phyloP scores from a whole-genome alignment of 2,888 invertebrate genomes.

The Yponomeuta cagnagella region DNA sequence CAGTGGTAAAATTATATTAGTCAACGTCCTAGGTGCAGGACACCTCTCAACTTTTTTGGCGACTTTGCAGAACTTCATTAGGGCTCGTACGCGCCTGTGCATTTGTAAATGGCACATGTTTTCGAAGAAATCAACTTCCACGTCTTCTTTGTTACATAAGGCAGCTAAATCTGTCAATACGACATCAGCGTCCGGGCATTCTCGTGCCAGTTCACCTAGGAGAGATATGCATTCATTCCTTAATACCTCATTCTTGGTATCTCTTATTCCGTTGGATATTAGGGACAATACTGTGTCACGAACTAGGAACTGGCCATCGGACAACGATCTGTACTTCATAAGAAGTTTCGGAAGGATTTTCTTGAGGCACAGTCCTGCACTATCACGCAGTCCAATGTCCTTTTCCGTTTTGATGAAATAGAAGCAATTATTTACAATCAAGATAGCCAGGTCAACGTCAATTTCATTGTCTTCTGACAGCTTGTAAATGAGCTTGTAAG shows the following conservation, averaged over 20 bases:
- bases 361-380: slow-evolving; percentile 84
- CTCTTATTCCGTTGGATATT: slow-evolving; percentile 83
- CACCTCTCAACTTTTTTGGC: slow-evolving; percentile 77
- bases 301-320: slow-evolving; percentile 80
- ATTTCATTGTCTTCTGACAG: slow-evolving; percentile 68
- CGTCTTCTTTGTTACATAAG: slow-evolving; percentile 81
- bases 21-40: slow-evolving; percentile 82
- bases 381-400: slow-evolving; percentile 89
- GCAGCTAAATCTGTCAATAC: slow-evolving; percentile 82
- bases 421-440: slow-evolving; percentile 89
- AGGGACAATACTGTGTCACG: slow-evolving; percentile 83
- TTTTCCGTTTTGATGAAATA: slow-evolving; percentile 85
- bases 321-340: slow-evolving; percentile 66
- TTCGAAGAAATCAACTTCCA: slow-evolving; percentile 95
- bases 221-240: slow-evolving; percentile 87
- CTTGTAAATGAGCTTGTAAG: slow-evolving; percentile 81
- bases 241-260: slow-evolving; percentile 81
- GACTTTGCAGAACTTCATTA: slow-evolving; percentile 83
- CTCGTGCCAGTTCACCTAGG: slow-evolving; percentile 84
- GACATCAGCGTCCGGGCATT: slow-evolving; percentile 82
- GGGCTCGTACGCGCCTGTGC: slow-evolving; percentile 89
- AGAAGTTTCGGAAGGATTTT: slow-evolving; percentile 80
- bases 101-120: slow-evolving; percentile 92
- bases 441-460: slow-evolving; percentile 79
- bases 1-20: slow-evolving; percentile 90